Percentiles rank a stretch among this genome's conserved stretches.
Conservation (phyloP, 1,140 invertebrate species). For the Popillia japonica region DNA sequence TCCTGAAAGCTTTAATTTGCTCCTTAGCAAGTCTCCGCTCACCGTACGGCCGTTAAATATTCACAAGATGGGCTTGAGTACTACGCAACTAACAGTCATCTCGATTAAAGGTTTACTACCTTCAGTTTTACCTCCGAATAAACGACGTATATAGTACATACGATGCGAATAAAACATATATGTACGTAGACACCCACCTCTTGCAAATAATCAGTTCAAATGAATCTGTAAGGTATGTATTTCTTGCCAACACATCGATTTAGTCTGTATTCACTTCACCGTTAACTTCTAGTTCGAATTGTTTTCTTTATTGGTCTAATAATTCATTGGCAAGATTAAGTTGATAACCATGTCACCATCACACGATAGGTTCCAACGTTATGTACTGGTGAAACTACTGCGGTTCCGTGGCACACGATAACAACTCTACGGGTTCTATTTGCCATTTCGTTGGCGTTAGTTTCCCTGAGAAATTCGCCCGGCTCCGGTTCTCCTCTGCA, state of each 20-base stretch:
- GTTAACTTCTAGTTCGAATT: background rate
- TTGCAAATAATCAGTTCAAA: background rate
- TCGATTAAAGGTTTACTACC: background rate
- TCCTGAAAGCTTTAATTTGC: background rate
- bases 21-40: conserved; percentile 16
- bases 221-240: background rate
- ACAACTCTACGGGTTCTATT: background rate
- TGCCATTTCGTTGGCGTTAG: conserved; percentile 2
- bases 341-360: conserved; percentile 2
- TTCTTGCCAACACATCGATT: background rate
- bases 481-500: background rate
- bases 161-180: background rate
- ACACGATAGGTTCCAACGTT: background rate
- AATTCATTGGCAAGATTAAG: conserved; percentile 7
- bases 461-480: background rate
- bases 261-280: background rate
- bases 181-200: background rate
- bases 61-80: conserved; percentile 2
- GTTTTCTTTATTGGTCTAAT: conserved; percentile 6
- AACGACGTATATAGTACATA: too few relatives aligned
- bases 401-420: background rate
- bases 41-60: background rate
- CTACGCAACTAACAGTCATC: conserved; percentile 21
- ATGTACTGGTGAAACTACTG: background rate
- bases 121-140: background rate